Evolutionary conservation across 2,888 invertebrate species (phyloP).

Genomic region (Amiota communis): DNA sequence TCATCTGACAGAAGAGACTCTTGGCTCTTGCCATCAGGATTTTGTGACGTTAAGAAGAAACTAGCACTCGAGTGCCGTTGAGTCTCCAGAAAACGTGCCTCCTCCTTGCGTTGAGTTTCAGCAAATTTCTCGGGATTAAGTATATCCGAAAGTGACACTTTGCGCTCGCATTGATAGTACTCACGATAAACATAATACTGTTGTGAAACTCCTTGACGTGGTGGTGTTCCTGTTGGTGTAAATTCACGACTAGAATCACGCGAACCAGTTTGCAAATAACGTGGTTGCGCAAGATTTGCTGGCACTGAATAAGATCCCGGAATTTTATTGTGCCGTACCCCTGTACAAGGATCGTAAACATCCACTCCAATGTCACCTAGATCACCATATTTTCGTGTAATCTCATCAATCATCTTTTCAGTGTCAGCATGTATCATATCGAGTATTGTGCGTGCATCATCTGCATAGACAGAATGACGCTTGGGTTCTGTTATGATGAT

Average conservation of each 20-base stretch:
- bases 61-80: conserved; percentile 84
- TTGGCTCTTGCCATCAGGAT: conserved; percentile 76
- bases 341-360: conserved; percentile 41
- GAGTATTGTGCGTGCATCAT: conserved; percentile 76
- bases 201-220: conserved; percentile 78
- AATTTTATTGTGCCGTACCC: conserved; percentile 45
- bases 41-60: conserved; percentile 81
- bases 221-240: conserved; percentile 63
- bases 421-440: conserved; percentile 79
- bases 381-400: conserved; percentile 79
- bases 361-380: conserved; percentile 72
- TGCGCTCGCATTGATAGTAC: conserved; percentile 74
- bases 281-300: conserved; percentile 51
- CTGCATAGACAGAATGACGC: conserved; percentile 73
- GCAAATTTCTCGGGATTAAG: conserved; percentile 74
- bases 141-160: conserved; percentile 77
- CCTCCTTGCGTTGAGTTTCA: conserved; percentile 59
- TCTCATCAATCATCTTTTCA: conserved; percentile 80
- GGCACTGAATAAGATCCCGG: conserved; percentile 69
- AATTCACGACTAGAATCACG: conserved; percentile 74
- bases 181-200: conserved; percentile 84
- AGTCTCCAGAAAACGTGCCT: conserved; percentile 75
- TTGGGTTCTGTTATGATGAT: conserved; percentile 67
- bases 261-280: conserved; percentile 31
- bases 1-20: conserved; percentile 86